Conservation (phyloP, 2,113 vertebrate genomes). For the Stegostoma tigrinum region DNA sequence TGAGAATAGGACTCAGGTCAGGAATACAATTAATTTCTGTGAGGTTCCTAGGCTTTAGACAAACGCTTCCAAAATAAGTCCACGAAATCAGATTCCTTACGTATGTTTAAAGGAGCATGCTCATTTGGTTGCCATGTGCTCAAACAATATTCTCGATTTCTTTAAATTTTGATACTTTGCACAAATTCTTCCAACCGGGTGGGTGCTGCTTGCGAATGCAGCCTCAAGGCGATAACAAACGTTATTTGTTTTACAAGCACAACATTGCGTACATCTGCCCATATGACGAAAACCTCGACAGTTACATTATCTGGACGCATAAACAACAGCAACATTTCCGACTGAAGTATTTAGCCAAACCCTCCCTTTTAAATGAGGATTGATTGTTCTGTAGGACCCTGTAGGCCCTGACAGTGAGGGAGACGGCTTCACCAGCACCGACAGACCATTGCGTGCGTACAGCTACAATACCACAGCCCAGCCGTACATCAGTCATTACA, state of each 20-base stretch:
- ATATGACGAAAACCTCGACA: not conserved
- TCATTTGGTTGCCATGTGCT: not conserved
- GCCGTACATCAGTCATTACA: not conserved
- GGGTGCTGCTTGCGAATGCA: not conserved
- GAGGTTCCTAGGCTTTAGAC: not conserved
- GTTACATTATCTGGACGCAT: not conserved
- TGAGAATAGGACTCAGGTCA: not conserved
- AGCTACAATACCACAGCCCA: not conserved
- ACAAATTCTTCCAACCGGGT: not conserved
- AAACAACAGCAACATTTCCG: not conserved
- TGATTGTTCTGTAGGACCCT: not conserved
- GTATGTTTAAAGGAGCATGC: not conserved
- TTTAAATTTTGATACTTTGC: not conserved
- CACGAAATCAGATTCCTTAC: not conserved
- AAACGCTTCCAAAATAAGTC: not conserved
- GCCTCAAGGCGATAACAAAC: not conserved
- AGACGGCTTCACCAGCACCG: not conserved
- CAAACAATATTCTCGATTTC: not conserved
- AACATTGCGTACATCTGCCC: not conserved
- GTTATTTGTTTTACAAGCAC: not conserved
- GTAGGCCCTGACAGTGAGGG: not conserved
- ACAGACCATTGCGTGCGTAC: not conserved
- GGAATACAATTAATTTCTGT: not conserved
- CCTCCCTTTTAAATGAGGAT: not conserved
- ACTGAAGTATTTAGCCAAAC: not conserved